Evolutionary conservation across 2,888 invertebrate genomes (phyloP), one percentile per base, ranked within the genome.

Genomic region (Drosophila limbata): DNA sequence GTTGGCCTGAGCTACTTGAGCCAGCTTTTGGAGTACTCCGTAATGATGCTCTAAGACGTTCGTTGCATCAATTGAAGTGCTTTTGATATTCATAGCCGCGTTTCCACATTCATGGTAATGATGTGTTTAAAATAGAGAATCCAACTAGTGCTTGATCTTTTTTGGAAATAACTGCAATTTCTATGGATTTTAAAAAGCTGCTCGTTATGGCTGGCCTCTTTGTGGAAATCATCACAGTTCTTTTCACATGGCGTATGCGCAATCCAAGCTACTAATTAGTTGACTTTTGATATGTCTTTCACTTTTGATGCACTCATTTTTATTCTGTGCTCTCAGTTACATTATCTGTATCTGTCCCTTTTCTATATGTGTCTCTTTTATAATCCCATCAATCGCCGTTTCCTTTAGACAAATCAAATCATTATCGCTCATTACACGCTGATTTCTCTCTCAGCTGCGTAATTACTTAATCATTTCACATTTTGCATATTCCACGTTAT

Each of bases 391-490:
- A 55, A 63, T 69, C 59, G 39, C 15, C 64, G 9, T 19, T 35
- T 39, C 47, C 53, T 78, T 76, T 63, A 69, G 82, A 66, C 68
- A 66, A 85, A 88, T 83, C 88, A 79, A 81, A 81, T 83, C 80
- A 85, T 84, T 81, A 88, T 73, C 82, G 63, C 80, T 84, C 76
- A 84, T 88, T 88, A 81, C 87, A 60, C 67, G 47, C 60, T 68
- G 64, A 63, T 77, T 79, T 68, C 56, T 60, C 28, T 51, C 21
- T 60, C 60, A 73, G 69, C 73, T 76, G 73, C 69, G 72, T 86
- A 82, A 77, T 82, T 87, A 84, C 79, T 78, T 70, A 84, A 81
- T 69, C 83, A 84, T 77, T 87, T 69, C 33, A 47, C 67, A 48
- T 69, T 42, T 57, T 21, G 47, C 67, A 45, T 69, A 39, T 57